Conservation (phyloP, 2,888 invertebrate species). For the Mantis religiosa region DNA sequence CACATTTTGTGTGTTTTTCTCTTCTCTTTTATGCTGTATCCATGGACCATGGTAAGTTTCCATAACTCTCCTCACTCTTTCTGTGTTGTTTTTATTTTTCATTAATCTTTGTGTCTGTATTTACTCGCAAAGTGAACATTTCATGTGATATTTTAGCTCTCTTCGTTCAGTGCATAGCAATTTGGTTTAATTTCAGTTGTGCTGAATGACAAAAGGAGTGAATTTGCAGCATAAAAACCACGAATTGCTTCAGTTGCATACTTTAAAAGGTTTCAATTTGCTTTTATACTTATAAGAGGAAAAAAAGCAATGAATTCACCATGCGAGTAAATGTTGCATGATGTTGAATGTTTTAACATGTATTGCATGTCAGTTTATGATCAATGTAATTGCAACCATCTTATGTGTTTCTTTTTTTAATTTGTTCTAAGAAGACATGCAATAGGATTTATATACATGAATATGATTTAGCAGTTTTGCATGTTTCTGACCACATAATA, state of each 20-base stretch:
- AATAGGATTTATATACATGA: too few species aligned
- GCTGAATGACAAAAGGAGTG: background rate
- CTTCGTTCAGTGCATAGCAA: background rate
- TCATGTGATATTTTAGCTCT: background rate
- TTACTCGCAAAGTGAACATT: background rate
- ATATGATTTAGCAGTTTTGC: too few species aligned
- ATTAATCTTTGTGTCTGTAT: background rate
- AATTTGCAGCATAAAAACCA: background rate
- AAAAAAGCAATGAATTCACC: background rate
- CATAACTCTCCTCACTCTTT: background rate
- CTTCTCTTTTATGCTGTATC: background rate
- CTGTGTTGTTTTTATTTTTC: background rate
- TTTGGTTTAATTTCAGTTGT: background rate
- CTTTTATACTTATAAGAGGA: background rate
- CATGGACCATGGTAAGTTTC: constrained; percentile 7
- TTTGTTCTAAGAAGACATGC: too few species aligned
- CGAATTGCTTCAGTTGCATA: background rate
- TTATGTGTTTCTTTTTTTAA: too few species aligned
- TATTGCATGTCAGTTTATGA: too few species aligned
- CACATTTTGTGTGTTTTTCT: background rate
- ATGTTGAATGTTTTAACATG: background rate
- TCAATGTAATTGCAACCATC: too few species aligned
- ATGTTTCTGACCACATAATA: too few species aligned
- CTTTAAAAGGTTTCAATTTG: background rate
- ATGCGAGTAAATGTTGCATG: background rate